Evolutionary conservation across 2,888 invertebrate genomes (phyloP).

Genomic region (Agriopis leucophaearia): DNA sequence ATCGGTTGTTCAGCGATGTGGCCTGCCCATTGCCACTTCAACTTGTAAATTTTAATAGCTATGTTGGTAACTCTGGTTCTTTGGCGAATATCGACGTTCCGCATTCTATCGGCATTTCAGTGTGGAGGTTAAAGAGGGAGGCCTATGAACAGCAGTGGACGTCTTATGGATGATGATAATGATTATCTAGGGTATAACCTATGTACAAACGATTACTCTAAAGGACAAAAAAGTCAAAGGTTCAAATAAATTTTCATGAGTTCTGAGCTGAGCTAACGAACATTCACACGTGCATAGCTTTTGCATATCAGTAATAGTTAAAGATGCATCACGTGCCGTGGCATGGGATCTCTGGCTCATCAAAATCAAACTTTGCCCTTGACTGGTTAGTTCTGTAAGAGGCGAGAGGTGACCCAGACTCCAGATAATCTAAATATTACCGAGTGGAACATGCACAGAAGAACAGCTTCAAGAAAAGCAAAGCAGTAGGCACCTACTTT

Average conservation of each 20-base stretch:
- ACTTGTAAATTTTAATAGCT: no score
- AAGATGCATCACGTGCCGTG: not conserved
- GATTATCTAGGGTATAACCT: no score
- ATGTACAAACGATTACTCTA: not conserved
- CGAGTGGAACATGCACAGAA: not conserved
- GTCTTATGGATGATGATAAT: no score
- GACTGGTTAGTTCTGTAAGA: not conserved
- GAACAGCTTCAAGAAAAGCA: not conserved
- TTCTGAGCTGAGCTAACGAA: not conserved
- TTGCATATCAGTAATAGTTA: not conserved
- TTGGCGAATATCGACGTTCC: no score
- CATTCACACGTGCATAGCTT: not conserved
- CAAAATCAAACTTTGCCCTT: not conserved
- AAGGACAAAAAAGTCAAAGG: not conserved
- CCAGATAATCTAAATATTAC: not conserved
- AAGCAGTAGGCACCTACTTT: not conserved
- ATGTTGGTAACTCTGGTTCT: no score
- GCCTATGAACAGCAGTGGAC: no score
- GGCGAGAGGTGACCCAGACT: conserved; percentile 5
- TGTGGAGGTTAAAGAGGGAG: no score
- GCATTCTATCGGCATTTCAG: no score
- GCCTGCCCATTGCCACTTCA: no score
- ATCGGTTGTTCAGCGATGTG: no score
- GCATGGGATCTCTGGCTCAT: not conserved
- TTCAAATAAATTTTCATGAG: not conserved